These are phyloP conservation scores for Cyrtonyx montezumae DNA, from an alignment of 2,113 vertebrate genomes.

Conservation along the genomic window DNA sequence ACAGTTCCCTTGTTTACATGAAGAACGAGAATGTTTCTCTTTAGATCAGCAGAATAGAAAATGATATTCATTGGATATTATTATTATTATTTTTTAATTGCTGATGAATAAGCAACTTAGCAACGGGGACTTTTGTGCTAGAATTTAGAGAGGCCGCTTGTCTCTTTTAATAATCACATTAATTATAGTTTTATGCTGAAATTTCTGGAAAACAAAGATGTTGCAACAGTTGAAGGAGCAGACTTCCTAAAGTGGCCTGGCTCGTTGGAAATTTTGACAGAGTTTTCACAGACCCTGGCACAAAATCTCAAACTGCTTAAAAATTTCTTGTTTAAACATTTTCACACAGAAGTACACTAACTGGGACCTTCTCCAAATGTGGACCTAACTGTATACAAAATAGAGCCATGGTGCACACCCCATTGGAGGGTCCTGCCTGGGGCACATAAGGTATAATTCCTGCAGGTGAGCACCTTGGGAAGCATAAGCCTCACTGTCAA, in stretches of 20 bases:
- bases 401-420: neutral
- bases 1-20: neutral
- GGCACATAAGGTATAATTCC: neutral
- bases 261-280: neutral
- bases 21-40: neutral
- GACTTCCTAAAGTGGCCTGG: neutral
- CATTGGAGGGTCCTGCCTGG: neutral
- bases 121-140: neutral
- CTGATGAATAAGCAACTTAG: neutral
- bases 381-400: neutral
- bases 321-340: neutral
- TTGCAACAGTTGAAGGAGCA: neutral
- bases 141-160: neutral
- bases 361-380: neutral
- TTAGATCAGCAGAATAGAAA: conserved; percentile 2
- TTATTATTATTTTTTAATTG: neutral
- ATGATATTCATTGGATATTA: neutral
- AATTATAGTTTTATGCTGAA: neutral
- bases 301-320: neutral
- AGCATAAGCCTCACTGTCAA: neutral
- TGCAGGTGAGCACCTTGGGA: neutral
- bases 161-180: neutral
- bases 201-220: neutral
- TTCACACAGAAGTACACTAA: neutral
- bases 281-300: neutral